Base-by-base conservation (phyloP, 2,797 vertebrate genomes). In the Sebastes umbrosus region DNA sequence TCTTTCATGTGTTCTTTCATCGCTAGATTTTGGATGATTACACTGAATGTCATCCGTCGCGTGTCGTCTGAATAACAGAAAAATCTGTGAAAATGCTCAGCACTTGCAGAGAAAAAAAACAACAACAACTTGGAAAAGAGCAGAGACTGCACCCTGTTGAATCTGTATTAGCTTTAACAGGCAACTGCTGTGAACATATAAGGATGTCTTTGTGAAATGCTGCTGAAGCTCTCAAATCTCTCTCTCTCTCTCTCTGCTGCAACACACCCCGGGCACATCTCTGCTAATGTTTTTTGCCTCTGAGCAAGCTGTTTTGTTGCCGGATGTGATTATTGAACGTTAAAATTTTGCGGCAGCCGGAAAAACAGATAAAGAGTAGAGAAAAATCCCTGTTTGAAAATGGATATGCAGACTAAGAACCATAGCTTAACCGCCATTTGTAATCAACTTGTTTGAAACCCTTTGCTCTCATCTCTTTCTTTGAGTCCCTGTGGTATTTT, bases 381-480 rank as follows among this genome's bases (percentile, higher is more conserved):
- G 72, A 75, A 69, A 88, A 88, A 88, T 71, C 46, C 83, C 59
- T 66, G 10, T 93, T 88, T 90, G 86, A 86, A 92, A 90, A 82
- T 54, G 77, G 84, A 92, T 88, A 85, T 50, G 67, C 80, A 77
- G 85, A 85, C 83, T 78, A 69, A 85, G 83, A 91, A 84, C 65
- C 75, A 58, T 14, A 78, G 82, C 87, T 87, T 84, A 91, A 83
- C 63, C 34, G 71, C 82, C 81, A 87, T 88, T 91, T 90, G 75
- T 90, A 85, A 92, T 94, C 85, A 92, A 84, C 82, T 89, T 91
- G 85, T 88, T 88, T 91, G 84, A 93, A 93, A 80, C 46, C 74
- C 69, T 87, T 73, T 79, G 70, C 85, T 88, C 79, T 85, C 83
- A 72, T 90, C 87, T 79, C 59, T 77, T 64, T 54, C 83, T 88